Evolutionary conservation across 2,113 vertebrate genomes (phyloP), one percentile per base, ranked within the genome.

Genomic region (Lipophrys pholis): DNA sequence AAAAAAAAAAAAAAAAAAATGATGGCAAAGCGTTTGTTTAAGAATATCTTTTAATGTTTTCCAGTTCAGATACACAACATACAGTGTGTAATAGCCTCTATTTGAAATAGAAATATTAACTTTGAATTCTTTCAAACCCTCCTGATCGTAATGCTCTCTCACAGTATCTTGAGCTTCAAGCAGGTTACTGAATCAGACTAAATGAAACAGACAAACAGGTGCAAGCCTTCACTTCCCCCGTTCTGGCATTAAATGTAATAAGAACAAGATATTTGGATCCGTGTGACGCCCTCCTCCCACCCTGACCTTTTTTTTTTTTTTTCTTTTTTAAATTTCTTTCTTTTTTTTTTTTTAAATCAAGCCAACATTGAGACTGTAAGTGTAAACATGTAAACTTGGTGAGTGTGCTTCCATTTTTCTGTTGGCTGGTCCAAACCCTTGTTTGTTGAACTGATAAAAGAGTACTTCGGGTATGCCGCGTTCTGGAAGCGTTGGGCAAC

Each of bases 21-120:
- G 12, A 65, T 43, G n/a, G 67, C 55, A 77, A 84, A 71, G 17
- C 61, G 56, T 87, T 90, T 90, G 84, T 92, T 93, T 93, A 91
- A 93, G 90, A 92, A 92, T 91, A 72, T 92, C 89, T 91, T 94
- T 93, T 93, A 90, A 93, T 94, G 90, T 93, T 94, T 91, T 94
- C 90, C 93, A 89, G 90, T 93, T 93, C 91, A 92, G 81, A 92
- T 92, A 94, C 93, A 94, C 93, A 93, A 93, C 94, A 92, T 94
- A 93, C 92, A 94, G 94, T 94, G 94, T 94, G 93, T 93, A 94
- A 92, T 93, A 94, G 90, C 92, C 91, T 93, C 92, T 94, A 94
- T 93, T 93, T 92, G 92, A 93, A 94, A 94, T 93, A 93, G 93
- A 94, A 94, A 94, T 94, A 93, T 93, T 88, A 90, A 92, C 21